Conservation (phyloP, 2,888 invertebrate genomes). For the Leptopilina drosophilae region DNA sequence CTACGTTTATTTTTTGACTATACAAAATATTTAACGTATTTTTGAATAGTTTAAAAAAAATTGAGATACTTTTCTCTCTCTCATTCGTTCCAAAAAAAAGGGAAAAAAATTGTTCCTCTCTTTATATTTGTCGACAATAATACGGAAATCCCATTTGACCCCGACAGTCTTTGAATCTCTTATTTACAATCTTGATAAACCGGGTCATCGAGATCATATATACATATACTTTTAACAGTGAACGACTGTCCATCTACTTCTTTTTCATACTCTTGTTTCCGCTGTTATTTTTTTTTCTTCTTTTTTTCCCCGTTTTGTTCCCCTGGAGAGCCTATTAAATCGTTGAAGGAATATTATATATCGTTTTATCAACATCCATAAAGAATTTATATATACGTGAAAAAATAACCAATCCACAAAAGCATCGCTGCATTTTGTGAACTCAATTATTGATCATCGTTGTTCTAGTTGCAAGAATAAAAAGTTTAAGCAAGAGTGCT, state of each 20-base stretch:
- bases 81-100: too few relatives aligned
- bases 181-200: conserved; percentile 58
- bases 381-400: not conserved
- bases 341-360: conserved; percentile 15
- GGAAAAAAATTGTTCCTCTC: not conserved
- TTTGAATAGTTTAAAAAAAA: too few relatives aligned
- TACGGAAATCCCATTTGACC: conserved; percentile 10
- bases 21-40: too few relatives aligned
- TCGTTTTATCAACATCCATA: conserved; percentile 19
- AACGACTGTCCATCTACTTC: conserved; percentile 48
- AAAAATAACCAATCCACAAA: conserved; percentile 8
- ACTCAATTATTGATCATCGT: conserved; percentile 34
- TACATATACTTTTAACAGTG: conserved; percentile 32
- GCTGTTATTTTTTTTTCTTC: not conserved
- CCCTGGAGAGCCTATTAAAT: conserved; percentile 15
- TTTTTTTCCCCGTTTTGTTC: not conserved
- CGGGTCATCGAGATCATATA: conserved; percentile 52
- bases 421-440: not conserved
- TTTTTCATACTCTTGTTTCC: not conserved
- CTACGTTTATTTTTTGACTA: too few relatives aligned
- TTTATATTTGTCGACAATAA: too few relatives aligned
- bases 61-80: too few relatives aligned
- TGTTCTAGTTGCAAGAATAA: not conserved
- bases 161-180: conserved; percentile 36
- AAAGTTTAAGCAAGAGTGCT: not conserved